phyloP scores from a whole-genome alignment of 1,140 invertebrate species.

The Tetramorium simillimum region DNA sequence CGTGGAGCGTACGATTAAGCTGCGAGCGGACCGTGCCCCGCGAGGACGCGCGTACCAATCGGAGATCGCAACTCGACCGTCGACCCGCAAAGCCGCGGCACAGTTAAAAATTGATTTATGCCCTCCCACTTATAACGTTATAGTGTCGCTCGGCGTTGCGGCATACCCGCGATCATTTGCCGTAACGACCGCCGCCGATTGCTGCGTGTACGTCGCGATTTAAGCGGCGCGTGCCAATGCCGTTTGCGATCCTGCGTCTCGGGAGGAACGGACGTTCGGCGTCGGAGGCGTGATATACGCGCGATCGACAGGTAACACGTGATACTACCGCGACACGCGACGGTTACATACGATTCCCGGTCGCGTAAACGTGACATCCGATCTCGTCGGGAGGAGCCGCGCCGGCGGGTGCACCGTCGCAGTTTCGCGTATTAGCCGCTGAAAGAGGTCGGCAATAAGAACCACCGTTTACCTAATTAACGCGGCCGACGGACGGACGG shows the following conservation, averaged over 20 bases:
- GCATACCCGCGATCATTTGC: conserved; percentile 30
- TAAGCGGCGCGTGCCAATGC: conserved; percentile 45
- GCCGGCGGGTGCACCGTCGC: background rate
- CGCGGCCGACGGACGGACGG: conserved; percentile 40
- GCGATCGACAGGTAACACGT: conserved; percentile 13
- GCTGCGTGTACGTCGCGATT: conserved; percentile 30
- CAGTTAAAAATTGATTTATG: conserved; percentile 53
- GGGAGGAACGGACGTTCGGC: background rate
- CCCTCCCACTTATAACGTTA: background rate
- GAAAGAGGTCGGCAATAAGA: conserved; percentile 73
- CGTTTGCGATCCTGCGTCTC: conserved; percentile 19
- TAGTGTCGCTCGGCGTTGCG: conserved; percentile 30
- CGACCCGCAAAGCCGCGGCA: conserved; percentile 34
- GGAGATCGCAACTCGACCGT: conserved; percentile 28
- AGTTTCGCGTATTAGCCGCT: conserved; percentile 60
- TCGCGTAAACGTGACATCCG: background rate
- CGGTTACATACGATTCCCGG: background rate
- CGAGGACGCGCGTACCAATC: background rate
- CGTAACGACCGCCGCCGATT: conserved; percentile 46
- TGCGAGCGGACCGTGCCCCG: background rate
- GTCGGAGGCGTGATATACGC: conserved; percentile 29
- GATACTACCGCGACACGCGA: background rate
- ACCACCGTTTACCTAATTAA: conserved; percentile 73
- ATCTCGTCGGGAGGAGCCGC: background rate
- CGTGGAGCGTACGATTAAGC: background rate